phyloP scores from a whole-genome alignment of 2,888 invertebrate species.

The Xestia xanthographa region DNA sequence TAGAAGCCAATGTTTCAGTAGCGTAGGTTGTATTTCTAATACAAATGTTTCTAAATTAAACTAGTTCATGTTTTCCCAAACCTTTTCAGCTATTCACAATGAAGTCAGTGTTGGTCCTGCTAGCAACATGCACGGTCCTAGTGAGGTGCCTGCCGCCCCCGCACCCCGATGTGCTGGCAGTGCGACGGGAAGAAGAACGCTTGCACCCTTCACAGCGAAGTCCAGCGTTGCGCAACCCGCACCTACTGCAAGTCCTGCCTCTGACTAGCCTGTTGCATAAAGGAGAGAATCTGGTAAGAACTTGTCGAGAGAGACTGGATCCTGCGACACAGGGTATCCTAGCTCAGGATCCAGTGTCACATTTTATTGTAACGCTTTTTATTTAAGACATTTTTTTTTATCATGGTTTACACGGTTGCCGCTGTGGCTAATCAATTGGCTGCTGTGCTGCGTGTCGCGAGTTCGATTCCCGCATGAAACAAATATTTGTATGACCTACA shows the following conservation, averaged over 20 bases:
- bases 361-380: no score
- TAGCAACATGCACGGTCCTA: conserved; percentile 72
- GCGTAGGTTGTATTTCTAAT: background rate
- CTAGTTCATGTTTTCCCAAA: background rate
- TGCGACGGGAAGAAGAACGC: conserved; percentile 89
- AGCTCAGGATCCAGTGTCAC: no score
- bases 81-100: conserved; percentile 65
- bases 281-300: conserved; percentile 90
- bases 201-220: conserved; percentile 90
- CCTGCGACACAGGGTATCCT: no score
- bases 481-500: background rate
- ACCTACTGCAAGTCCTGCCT: conserved; percentile 89
- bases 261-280: conserved; percentile 91
- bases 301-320: no score
- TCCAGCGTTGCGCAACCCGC: conserved; percentile 91
- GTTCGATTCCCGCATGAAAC: background rate
- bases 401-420: no score
- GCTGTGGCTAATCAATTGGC: no score
- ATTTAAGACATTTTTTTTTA: no score
- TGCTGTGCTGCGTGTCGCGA: background rate
- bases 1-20: background rate
- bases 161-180: conserved; percentile 91
- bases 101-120: conserved; percentile 73
- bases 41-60: background rate
- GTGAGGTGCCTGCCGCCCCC: conserved; percentile 83